Evolutionary conservation across 2,888 invertebrate species (phyloP).

Genomic region (Hirtodrosophila duncani): DNA sequence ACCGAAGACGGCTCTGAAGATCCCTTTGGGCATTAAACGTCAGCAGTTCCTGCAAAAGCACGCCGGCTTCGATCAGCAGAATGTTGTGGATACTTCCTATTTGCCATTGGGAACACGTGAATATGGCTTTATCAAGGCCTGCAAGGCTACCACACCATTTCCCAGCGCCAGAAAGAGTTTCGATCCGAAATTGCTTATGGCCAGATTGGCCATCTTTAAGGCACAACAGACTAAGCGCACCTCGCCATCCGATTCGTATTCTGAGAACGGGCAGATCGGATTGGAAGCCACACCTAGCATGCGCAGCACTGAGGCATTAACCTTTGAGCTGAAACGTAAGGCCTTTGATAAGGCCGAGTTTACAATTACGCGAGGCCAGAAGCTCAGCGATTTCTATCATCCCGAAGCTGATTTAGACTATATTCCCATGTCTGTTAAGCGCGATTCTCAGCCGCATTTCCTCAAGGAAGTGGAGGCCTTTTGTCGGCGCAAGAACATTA

Average conservation of each 20-base stretch:
- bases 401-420: not conserved
- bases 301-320: not conserved
- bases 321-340: constrained; percentile 46
- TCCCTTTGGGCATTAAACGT: too few species aligned
- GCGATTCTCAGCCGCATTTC: not conserved
- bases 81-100: constrained; percentile 7
- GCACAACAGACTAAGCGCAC: too few species aligned
- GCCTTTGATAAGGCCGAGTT: constrained; percentile 42
- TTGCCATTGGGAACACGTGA: constrained; percentile 20
- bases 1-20: too few species aligned
- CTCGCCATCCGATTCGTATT: too few species aligned
- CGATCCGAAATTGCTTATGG: constrained; percentile 2
- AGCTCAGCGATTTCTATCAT: constrained; percentile 25
- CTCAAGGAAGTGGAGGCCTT: constrained; percentile 20
- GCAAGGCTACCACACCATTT: constrained; percentile 28
- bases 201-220: too few species aligned
- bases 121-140: constrained; percentile 33
- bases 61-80: not conserved
- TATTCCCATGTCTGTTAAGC: not conserved
- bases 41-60: too few species aligned
- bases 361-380: constrained; percentile 42
- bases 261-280: too few species aligned
- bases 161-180: constrained; percentile 12
- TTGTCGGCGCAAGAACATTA: constrained; percentile 27
- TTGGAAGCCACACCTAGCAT: too few species aligned